phyloP scores from a whole-genome alignment of 2,888 invertebrate genomes.

The Drosophila bunnanda region DNA sequence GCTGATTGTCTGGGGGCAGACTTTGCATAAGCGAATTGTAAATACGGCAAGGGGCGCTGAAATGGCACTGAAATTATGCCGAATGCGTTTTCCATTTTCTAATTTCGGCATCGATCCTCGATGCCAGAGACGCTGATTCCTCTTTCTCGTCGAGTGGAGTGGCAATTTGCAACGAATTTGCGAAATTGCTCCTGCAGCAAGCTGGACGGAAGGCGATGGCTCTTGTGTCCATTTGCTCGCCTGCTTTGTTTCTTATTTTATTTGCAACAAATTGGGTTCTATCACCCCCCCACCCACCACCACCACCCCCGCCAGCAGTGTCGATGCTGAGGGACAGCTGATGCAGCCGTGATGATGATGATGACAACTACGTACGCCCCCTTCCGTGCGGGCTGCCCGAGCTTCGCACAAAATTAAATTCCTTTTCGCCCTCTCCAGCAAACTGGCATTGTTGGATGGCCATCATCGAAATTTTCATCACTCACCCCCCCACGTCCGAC shows the following conservation, averaged over 20 bases:
- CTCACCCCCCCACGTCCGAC: slow-evolving; percentile 18
- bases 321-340: slow-evolving; percentile 38
- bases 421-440: slow-evolving; percentile 49
- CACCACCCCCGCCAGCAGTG: slow-evolving; percentile 10
- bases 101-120: slow-evolving; percentile 54
- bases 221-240: slow-evolving; percentile 32
- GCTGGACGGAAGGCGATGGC: slow-evolving; percentile 20
- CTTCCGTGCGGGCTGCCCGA: slow-evolving; percentile 37
- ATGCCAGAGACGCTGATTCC: slow-evolving; percentile 31
- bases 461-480: slow-evolving; percentile 54
- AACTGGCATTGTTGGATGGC: slow-evolving; percentile 55
- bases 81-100: slow-evolving; percentile 64
- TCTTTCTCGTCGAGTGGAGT: slow-evolving; percentile 42
- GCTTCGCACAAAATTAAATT: slow-evolving; percentile 76
- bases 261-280: slow-evolving; percentile 73
- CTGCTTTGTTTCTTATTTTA: slow-evolving; percentile 61
- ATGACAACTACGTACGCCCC: slow-evolving; percentile 45
- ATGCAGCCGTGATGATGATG: slow-evolving; percentile 51
- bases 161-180: slow-evolving; percentile 73
- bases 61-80: slow-evolving; percentile 39
- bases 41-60: slow-evolving; percentile 27
- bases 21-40: slow-evolving; percentile 76
- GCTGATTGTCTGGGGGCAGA: slow-evolving; percentile 74
- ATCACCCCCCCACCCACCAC: no score
- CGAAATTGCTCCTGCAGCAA: slow-evolving; percentile 51